These are phyloP conservation scores for Aleiodes testaceus DNA, from an alignment of 2,888 invertebrate genomes.

Conservation along the genomic window DNA sequence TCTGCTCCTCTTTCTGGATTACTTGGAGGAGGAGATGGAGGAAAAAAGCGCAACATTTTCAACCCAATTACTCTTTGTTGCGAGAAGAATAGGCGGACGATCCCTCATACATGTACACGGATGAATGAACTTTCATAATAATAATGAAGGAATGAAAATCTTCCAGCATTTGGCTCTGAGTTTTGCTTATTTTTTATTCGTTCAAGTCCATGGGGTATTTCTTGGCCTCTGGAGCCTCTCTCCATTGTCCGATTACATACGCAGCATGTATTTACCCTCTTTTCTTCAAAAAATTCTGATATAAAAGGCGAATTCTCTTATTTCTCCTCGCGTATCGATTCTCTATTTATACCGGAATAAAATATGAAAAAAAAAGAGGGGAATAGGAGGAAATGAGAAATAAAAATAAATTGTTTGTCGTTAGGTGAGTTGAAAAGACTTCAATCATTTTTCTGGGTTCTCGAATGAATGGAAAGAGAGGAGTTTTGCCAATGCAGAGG, in stretches of 20 bases:
- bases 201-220: conserved; percentile 27
- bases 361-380: too few relatives aligned
- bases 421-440: too few relatives aligned
- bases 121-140: conserved; percentile 45
- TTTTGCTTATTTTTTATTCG: conserved; percentile 46
- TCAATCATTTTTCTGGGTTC: too few relatives aligned
- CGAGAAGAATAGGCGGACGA: background rate
- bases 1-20: background rate
- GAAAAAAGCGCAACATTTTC: too few relatives aligned
- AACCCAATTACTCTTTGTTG: background rate
- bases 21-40: background rate
- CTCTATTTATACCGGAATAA: background rate
- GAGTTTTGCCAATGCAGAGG: too few relatives aligned
- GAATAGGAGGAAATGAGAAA: background rate
- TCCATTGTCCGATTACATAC: conserved; percentile 47
- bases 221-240: conserved; percentile 43
- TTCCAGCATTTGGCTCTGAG: conserved; percentile 41
- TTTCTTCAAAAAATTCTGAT: conserved; percentile 11
- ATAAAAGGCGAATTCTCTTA: conserved; percentile 4
- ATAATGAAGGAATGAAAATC: conserved; percentile 28
- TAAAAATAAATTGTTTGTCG: background rate
- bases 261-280: conserved; percentile 29
- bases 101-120: background rate
- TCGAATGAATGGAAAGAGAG: too few relatives aligned
- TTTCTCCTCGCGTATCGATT: conserved; percentile 5